Evolutionary conservation across 2,113 vertebrate genomes (phyloP).

Genomic region (Nycticorax nycticorax): DNA sequence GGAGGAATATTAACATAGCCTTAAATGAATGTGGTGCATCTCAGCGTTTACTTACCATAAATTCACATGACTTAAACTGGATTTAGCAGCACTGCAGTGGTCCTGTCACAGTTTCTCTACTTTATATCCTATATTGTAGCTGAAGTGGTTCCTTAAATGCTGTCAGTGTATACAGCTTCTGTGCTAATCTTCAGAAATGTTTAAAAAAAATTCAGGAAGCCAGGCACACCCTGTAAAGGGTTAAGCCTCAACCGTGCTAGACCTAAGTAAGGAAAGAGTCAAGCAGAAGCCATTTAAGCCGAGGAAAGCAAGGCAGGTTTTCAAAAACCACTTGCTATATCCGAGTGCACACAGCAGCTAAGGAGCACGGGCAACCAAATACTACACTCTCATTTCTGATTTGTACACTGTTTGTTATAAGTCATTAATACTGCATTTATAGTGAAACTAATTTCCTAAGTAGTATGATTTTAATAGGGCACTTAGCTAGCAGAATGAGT

Average conservation of each 20-base stretch:
- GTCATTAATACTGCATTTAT: not conserved
- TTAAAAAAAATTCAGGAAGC: not conserved
- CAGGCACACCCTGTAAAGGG: not conserved
- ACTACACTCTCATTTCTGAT: not conserved
- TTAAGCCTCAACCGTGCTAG: not conserved
- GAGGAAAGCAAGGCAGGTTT: not conserved
- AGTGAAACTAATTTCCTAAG: not conserved
- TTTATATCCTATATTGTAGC: not conserved
- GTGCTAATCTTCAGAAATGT: not conserved
- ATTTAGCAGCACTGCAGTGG: not conserved
- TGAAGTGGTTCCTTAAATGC: not conserved
- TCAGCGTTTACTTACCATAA: not conserved
- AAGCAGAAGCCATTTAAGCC: not conserved
- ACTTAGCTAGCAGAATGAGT: not conserved
- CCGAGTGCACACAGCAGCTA: not conserved
- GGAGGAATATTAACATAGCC: not conserved
- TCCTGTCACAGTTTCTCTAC: not conserved
- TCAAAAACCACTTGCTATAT: not conserved
- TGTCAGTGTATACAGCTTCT: not conserved
- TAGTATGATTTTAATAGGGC: not conserved
- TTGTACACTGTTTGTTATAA: not conserved
- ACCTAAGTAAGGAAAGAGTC: not conserved
- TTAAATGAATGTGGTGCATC: not conserved
- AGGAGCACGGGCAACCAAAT: too few species aligned
- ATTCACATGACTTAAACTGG: not conserved